phyloP scores from a whole-genome alignment of 2,888 invertebrate genomes.

The Sylvicola cinctus region DNA sequence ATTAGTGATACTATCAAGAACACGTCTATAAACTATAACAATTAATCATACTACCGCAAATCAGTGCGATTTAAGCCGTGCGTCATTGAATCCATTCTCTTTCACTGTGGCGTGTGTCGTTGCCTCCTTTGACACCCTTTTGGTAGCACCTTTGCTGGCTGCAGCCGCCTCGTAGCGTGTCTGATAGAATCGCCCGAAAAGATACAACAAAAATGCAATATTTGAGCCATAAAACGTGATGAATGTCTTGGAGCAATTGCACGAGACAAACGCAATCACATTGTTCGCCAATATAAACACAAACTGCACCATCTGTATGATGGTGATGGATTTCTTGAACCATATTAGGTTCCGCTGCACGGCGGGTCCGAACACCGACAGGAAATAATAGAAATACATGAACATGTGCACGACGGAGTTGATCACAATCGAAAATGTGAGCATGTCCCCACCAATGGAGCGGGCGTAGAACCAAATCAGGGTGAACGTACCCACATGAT shows the following conservation, averaged over 20 bases:
- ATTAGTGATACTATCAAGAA: too few species aligned
- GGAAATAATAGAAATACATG: slow-evolving; percentile 58
- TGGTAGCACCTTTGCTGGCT: too few species aligned
- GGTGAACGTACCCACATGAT: slow-evolving; percentile 39
- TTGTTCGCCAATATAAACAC: neutral
- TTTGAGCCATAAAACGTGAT: neutral
- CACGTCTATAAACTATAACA: too few species aligned
- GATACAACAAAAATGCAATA: neutral
- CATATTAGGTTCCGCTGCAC: slow-evolving; percentile 32
- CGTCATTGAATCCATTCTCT: too few species aligned
- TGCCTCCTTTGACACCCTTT: too few species aligned
- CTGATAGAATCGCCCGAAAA: neutral
- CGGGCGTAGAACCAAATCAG: slow-evolving; percentile 39
- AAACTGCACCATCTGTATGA: slow-evolving; percentile 40
- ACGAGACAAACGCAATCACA: neutral
- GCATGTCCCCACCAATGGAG: slow-evolving; percentile 38
- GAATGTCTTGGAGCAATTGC: neutral
- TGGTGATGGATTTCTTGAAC: slow-evolving; percentile 39
- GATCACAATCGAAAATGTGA: slow-evolving; percentile 15
- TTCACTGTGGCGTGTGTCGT: too few species aligned
- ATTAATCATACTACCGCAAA: too few species aligned
- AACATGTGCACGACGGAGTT: slow-evolving; percentile 48
- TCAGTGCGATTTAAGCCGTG: too few species aligned
- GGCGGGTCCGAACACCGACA: slow-evolving; percentile 37
- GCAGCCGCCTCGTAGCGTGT: too few species aligned